Conservation (phyloP, 1,140 invertebrate genomes). For the Drosophila yakuba region DNA sequence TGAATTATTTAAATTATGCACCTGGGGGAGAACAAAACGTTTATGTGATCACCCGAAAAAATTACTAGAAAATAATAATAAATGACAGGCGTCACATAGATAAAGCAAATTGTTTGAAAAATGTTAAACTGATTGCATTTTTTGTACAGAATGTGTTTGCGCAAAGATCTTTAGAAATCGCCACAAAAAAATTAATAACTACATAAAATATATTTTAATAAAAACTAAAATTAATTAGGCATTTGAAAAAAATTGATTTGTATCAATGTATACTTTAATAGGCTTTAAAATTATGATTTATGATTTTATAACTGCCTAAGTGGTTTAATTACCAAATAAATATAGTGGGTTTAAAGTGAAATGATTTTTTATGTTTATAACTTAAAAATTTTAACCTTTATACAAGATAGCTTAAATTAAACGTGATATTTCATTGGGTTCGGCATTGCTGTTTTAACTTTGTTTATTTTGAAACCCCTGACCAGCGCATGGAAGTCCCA, state of each 20-base stretch:
- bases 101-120: conserved; percentile 7
- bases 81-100: not conserved
- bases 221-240: not conserved
- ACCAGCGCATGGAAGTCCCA: conserved; percentile 16
- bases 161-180: not conserved
- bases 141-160: not conserved
- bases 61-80: conserved; percentile 1
- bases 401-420: too few species aligned
- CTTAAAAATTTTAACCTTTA: not conserved
- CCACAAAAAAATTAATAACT: not conserved
- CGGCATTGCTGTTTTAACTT: conserved; percentile 16
- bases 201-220: not conserved
- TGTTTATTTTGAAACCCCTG: conserved; percentile 9
- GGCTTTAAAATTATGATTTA: not conserved
- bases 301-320: not conserved
- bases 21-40: conserved; percentile 19
- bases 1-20: conserved; percentile 56
- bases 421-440: conserved; percentile 3
- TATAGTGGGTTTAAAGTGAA: too few species aligned
- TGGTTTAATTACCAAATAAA: too few species aligned
- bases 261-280: not conserved
- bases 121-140: not conserved
- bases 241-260: not conserved
- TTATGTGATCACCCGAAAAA: conserved; percentile 4
- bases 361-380: not conserved